Evolutionary conservation across 2,797 vertebrate species (phyloP).

Genomic region (Protonibea diacanthus): DNA sequence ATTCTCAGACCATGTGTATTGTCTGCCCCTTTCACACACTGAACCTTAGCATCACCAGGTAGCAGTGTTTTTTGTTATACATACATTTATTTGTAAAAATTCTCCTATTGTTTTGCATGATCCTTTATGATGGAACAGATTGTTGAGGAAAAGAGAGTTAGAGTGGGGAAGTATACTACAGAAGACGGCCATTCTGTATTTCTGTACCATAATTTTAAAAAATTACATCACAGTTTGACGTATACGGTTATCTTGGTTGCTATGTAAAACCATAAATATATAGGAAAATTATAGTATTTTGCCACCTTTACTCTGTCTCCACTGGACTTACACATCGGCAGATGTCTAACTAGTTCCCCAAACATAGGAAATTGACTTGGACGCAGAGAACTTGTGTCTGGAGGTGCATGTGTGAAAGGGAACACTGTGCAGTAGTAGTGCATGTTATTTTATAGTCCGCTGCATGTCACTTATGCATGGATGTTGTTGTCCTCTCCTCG

Average conservation of each 20-base stretch:
- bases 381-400: not conserved
- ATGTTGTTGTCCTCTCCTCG: slow-evolving; percentile 89
- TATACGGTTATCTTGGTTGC: not conserved
- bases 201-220: not conserved
- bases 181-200: not conserved
- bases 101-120: not conserved
- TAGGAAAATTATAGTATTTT: not conserved
- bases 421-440: slow-evolving; percentile 73
- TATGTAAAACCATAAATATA: slow-evolving; percentile 2
- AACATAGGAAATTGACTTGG: not conserved
- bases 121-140: rapidly evolving
- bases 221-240: not conserved
- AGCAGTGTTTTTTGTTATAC: not conserved
- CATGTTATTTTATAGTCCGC: slow-evolving; percentile 84
- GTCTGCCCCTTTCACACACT: slow-evolving; percentile 64
- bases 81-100: not conserved
- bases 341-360: not conserved
- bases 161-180: not conserved
- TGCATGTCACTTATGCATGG: slow-evolving; percentile 99
- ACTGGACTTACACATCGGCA: slow-evolving; percentile 3
- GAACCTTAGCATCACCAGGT: slow-evolving; percentile 14
- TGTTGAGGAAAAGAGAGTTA: not conserved
- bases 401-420: slow-evolving; percentile 69
- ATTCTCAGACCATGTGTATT: slow-evolving; percentile 71
- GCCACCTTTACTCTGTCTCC: not conserved